Conservation (phyloP, 1,140 invertebrate genomes). For the Eriosoma lanigerum region DNA sequence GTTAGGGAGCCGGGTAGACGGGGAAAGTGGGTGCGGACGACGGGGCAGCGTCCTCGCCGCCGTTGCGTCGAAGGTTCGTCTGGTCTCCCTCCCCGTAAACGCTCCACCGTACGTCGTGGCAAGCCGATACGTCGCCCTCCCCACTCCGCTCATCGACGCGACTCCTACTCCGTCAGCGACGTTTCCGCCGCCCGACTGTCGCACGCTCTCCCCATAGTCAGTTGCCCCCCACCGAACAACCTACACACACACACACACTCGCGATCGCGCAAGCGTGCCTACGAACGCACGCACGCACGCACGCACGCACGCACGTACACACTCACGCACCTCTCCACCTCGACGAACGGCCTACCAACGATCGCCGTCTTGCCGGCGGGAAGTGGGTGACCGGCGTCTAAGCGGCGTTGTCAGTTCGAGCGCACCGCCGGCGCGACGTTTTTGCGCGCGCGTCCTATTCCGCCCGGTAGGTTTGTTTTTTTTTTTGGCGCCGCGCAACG, state of each 20-base stretch:
- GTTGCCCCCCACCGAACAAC: too few relatives aligned
- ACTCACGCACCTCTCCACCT: background rate
- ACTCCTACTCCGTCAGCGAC: too few relatives aligned
- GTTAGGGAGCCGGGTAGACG: background rate
- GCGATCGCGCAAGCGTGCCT: background rate
- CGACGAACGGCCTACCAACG: background rate
- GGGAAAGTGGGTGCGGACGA: conserved; percentile 19
- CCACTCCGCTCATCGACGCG: too few relatives aligned
- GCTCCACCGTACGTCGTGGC: too few relatives aligned
- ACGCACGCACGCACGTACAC: background rate
- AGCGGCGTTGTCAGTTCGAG: conserved; percentile 47
- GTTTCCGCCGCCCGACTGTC: too few relatives aligned
- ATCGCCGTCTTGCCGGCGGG: background rate
- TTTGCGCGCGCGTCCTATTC: conserved; percentile 44
- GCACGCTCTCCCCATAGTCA: too few relatives aligned
- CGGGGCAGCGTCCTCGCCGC: conserved; percentile 41
- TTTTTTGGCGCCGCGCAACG: conserved; percentile 50
- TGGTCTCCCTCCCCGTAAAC: background rate
- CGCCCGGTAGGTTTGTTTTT: conserved; percentile 38
- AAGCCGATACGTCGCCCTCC: too few relatives aligned
- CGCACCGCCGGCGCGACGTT: conserved; percentile 43
- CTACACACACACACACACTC: too few relatives aligned
- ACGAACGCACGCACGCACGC: too few relatives aligned
- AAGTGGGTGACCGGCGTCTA: conserved; percentile 27
- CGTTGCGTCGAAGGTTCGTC: conserved; percentile 42